Conservation (phyloP, 35 echinoderm and acorn worm species). For the Apostichopus japonicus region DNA sequence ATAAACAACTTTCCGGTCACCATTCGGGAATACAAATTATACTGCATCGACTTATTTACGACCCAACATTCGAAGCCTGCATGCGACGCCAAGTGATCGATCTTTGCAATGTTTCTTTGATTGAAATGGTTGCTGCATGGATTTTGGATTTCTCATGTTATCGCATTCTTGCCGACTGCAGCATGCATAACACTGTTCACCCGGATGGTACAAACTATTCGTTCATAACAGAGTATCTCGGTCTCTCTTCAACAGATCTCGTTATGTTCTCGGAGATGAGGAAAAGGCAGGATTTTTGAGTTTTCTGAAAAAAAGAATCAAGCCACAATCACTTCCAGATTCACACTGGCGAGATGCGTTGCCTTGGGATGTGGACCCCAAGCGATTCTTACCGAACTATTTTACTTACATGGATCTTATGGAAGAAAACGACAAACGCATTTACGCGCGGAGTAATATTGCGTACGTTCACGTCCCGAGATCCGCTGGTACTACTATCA, state of each 20-base stretch:
- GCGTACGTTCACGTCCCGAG: conserved; percentile 48
- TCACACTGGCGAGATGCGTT: conserved; percentile 39
- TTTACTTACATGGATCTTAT: conserved; percentile 31
- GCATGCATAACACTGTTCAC: too few species aligned
- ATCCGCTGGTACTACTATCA: conserved; percentile 55
- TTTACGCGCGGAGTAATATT: conserved; percentile 50
- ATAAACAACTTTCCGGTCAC: too few species aligned
- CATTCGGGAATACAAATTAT: too few species aligned
- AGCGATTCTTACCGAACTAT: conserved; percentile 42
- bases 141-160: too few species aligned
- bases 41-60: too few species aligned
- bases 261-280: conserved; percentile 18
- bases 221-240: conserved; percentile 3
- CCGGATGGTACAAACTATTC: too few species aligned
- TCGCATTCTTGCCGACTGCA: too few species aligned
- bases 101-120: too few species aligned
- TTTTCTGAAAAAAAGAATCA: not conserved
- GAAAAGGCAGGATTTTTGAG: not conserved
- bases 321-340: not conserved
- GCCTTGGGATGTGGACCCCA: conserved; percentile 49
- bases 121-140: too few species aligned
- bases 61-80: too few species aligned
- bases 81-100: too few species aligned
- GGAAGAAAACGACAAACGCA: not conserved
- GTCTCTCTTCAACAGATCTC: conserved; percentile 48